Conservation (phyloP, 2,797 vertebrate species). For the Silurus lanzhouensis region DNA sequence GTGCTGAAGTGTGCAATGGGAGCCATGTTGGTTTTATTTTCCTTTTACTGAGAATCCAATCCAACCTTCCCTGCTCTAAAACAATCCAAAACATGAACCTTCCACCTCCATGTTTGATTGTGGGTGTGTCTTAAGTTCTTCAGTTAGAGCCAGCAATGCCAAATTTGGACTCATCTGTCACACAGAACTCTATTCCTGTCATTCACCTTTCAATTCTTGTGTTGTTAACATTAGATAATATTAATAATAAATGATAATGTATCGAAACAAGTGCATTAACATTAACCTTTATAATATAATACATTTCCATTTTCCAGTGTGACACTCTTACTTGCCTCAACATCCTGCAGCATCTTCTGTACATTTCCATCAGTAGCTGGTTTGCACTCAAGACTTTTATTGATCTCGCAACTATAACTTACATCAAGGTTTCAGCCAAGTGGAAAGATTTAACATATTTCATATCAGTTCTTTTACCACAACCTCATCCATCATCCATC, state of each 20-base stretch:
- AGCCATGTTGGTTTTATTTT: no score
- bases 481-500: constrained; percentile 4
- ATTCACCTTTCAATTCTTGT: background rate
- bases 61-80: no score
- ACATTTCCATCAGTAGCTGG: background rate
- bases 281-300: background rate
- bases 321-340: background rate
- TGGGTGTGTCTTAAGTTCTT: no score
- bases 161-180: no score
- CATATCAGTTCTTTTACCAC: background rate
- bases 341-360: background rate
- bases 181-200: no score
- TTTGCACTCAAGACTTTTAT: background rate
- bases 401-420: background rate
- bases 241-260: background rate
- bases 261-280: background rate
- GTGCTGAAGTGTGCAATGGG: no score
- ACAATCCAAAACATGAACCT: no score
- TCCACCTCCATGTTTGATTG: no score
- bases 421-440: constrained; percentile 1
- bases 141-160: no score
- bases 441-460: constrained; percentile 7
- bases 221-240: background rate
- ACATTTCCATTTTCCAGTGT: background rate
- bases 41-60: no score